These are phyloP conservation scores for Solenopsis fugax DNA, from an alignment of 1,140 invertebrate genomes.

Conservation along the genomic window DNA sequence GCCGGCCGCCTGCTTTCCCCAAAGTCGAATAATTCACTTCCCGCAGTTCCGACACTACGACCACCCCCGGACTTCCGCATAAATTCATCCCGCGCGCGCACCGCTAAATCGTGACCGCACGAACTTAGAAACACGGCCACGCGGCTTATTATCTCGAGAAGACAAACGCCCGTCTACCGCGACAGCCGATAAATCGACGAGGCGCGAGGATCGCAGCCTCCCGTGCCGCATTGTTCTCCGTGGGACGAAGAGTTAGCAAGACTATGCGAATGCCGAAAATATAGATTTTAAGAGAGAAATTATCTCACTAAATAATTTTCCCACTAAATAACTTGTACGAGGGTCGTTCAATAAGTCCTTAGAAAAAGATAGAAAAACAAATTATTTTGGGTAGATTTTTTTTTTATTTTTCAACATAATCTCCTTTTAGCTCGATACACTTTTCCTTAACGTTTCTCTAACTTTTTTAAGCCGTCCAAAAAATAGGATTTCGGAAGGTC, in stretches of 20 bases:
- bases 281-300: background rate
- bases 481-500: too few species aligned
- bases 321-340: background rate
- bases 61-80: slow-evolving; percentile 54
- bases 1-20: slow-evolving; percentile 17
- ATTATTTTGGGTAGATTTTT: too few species aligned
- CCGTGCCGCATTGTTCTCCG: background rate
- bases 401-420: too few species aligned
- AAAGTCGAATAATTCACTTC: slow-evolving; percentile 70
- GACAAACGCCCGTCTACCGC: slow-evolving; percentile 32
- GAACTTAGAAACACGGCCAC: slow-evolving; percentile 67
- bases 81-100: slow-evolving; percentile 68
- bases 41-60: slow-evolving; percentile 44
- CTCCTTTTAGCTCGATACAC: too few species aligned
- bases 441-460: too few species aligned
- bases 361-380: too few species aligned
- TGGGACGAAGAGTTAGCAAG: background rate
- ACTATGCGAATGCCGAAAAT: background rate
- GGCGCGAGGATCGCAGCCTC: background rate
- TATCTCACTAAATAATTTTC: background rate
- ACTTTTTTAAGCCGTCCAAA: too few species aligned
- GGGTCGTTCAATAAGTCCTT: too few species aligned
- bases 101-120: slow-evolving; percentile 53
- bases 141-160: slow-evolving; percentile 68
- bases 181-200: slow-evolving; percentile 47